Evolutionary conservation across 2,888 invertebrate species (phyloP).

Genomic region (Pseudoips prasinana): DNA sequence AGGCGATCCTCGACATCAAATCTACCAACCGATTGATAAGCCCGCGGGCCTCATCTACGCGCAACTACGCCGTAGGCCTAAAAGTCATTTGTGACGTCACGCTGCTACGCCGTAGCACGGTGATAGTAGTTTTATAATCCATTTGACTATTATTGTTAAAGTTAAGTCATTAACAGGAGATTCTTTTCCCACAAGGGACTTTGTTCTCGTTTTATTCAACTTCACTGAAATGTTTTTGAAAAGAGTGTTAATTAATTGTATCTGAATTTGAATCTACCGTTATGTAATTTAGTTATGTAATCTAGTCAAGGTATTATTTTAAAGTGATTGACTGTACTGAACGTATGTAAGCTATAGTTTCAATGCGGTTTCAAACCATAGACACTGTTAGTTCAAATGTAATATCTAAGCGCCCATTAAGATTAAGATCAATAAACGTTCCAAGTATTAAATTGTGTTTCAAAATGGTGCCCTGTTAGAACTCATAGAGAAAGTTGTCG

Average conservation of each 20-base stretch:
- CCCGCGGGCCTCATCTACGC: constrained; percentile 90
- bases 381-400: too few relatives aligned
- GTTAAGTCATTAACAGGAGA: too few relatives aligned
- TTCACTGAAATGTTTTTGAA: constrained; percentile 5
- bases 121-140: constrained; percentile 14
- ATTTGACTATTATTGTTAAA: constrained; percentile 11
- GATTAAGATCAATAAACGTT: constrained; percentile 27
- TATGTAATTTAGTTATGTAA: constrained; percentile 18
- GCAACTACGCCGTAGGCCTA: constrained; percentile 83
- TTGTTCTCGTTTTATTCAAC: too few relatives aligned
- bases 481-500: too few relatives aligned
- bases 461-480: neutral
- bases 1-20: constrained; percentile 84
- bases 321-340: constrained; percentile 16
- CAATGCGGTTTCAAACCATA: constrained; percentile 20
- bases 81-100: constrained; percentile 73
- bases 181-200: too few relatives aligned
- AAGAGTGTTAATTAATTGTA: constrained; percentile 24
- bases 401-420: too few relatives aligned
- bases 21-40: constrained; percentile 89
- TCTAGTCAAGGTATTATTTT: constrained; percentile 34
- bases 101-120: neutral
- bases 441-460: constrained; percentile 30
- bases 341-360: constrained; percentile 22
- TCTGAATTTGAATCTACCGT: constrained; percentile 6